Percentiles rank a stretch among this genome's conserved stretches.
Conservation (phyloP, 1,140 invertebrate species). For the Lepidurus couesii region DNA sequence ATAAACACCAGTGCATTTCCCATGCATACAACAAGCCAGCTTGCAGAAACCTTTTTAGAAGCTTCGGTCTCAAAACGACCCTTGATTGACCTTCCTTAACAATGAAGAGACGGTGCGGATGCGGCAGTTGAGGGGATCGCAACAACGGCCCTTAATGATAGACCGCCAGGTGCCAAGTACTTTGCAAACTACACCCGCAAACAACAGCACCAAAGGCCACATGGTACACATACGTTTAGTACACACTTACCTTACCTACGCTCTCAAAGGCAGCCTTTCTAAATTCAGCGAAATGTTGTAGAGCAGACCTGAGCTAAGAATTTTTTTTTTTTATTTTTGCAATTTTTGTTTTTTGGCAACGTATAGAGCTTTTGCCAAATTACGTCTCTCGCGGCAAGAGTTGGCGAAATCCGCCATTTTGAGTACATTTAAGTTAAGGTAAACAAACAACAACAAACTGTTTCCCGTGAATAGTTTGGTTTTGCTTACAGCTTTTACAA, state of each 20-base stretch:
- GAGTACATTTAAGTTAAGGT: too few species aligned
- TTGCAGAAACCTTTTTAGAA: not conserved
- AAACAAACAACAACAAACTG: too few species aligned
- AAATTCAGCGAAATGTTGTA: not conserved
- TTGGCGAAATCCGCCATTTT: too few species aligned
- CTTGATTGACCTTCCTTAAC: slow-evolving; percentile 12
- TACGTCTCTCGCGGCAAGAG: too few species aligned
- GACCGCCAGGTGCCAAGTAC: slow-evolving; percentile 20
- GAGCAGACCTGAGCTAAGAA: too few species aligned
- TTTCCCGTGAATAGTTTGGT: too few species aligned
- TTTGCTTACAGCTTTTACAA: too few species aligned
- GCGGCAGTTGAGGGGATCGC: slow-evolving; percentile 1
- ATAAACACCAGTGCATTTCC: slow-evolving; percentile 19
- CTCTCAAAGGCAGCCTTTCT: not conserved
- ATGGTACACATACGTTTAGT: not conserved
- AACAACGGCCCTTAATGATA: slow-evolving; percentile 15
- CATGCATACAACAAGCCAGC: not conserved
- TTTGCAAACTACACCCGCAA: slow-evolving; percentile 2
- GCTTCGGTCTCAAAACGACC: slow-evolving; percentile 17
- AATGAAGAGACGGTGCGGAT: slow-evolving; percentile 3
- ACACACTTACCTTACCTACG: not conserved
- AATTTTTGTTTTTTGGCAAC: too few species aligned
- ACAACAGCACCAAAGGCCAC: slow-evolving; percentile 7
- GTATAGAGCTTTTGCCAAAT: too few species aligned
- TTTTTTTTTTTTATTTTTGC: too few species aligned